phyloP scores from a whole-genome alignment of 2,797 vertebrate species.

The Apodemus agrarius region DNA sequence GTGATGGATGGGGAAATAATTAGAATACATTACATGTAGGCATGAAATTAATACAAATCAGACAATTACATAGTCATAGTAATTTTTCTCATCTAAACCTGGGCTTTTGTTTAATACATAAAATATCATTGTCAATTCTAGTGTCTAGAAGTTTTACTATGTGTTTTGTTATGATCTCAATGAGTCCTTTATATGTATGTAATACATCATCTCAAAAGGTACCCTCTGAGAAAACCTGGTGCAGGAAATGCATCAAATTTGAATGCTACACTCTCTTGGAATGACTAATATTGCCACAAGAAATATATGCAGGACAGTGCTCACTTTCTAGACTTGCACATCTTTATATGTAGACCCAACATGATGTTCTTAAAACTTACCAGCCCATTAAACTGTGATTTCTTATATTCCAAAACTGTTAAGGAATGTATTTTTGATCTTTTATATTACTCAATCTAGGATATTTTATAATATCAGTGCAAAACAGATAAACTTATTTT shows the following conservation, averaged over 20 bases:
- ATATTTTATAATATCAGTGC: background rate
- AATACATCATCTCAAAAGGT: too few species aligned
- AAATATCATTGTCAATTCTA: background rate
- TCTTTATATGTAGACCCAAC: background rate
- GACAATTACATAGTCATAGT: background rate
- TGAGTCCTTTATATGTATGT: background rate
- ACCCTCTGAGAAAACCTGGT: background rate
- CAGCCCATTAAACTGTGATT: too few species aligned
- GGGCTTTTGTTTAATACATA: background rate
- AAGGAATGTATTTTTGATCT: background rate
- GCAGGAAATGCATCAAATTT: background rate
- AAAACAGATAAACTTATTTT: too few species aligned
- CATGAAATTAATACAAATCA: background rate
- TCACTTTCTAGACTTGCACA: background rate
- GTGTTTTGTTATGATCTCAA: background rate
- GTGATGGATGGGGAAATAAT: background rate
- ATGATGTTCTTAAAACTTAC: background rate
- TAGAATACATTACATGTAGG: background rate
- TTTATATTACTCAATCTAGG: background rate
- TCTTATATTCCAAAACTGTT: background rate
- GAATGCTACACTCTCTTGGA: background rate
- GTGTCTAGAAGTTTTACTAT: background rate
- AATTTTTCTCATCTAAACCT: background rate
- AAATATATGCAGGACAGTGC: background rate
- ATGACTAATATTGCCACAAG: background rate